A percentile compares a stretch with the other conserved stretches of the same genome.
Conservation (phyloP, 2,888 invertebrate genomes). For the Leptinotarsa rubiginosa region DNA sequence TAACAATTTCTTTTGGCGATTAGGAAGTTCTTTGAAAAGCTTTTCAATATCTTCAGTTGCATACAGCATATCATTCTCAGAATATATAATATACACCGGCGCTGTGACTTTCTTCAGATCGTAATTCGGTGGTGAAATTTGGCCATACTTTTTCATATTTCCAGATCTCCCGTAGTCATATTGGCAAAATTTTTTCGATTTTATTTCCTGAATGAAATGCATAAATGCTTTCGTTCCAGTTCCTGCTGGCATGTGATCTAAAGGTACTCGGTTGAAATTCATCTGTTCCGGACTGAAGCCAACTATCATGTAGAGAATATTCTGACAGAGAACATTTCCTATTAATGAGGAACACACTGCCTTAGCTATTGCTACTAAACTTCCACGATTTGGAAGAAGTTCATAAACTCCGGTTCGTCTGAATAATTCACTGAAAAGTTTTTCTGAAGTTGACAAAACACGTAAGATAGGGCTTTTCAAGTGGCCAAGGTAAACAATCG, state of each 20-base stretch:
- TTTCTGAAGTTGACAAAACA: slow-evolving; percentile 44
- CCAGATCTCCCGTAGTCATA: slow-evolving; percentile 68
- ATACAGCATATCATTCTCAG: slow-evolving; percentile 68
- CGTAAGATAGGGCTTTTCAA: slow-evolving; percentile 63
- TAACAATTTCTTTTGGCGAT: slow-evolving; percentile 38
- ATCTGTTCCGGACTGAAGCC: slow-evolving; percentile 60
- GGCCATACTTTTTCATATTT: slow-evolving; percentile 58
- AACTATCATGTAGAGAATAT: slow-evolving; percentile 57
- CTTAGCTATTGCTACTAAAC: slow-evolving; percentile 61
- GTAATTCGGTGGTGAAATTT: slow-evolving; percentile 64
- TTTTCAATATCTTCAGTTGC: slow-evolving; percentile 56
- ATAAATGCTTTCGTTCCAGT: slow-evolving; percentile 75
- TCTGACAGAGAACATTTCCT: slow-evolving; percentile 54
- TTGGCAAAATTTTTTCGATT: slow-evolving; percentile 68
- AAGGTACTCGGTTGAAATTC: slow-evolving; percentile 57
- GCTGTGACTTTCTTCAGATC: slow-evolving; percentile 63
- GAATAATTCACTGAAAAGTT: slow-evolving; percentile 22
- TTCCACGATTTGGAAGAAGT: slow-evolving; percentile 72
- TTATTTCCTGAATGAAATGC: slow-evolving; percentile 78
- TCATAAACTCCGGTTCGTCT: slow-evolving; percentile 69
- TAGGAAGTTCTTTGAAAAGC: slow-evolving; percentile 58
- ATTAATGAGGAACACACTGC: slow-evolving; percentile 18
- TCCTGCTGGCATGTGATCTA: slow-evolving; percentile 58
- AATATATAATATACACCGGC: slow-evolving; percentile 66
- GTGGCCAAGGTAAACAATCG: slow-evolving; percentile 74